phyloP scores from a whole-genome alignment of 2,113 vertebrate genomes.

The Crotalus horridus region DNA sequence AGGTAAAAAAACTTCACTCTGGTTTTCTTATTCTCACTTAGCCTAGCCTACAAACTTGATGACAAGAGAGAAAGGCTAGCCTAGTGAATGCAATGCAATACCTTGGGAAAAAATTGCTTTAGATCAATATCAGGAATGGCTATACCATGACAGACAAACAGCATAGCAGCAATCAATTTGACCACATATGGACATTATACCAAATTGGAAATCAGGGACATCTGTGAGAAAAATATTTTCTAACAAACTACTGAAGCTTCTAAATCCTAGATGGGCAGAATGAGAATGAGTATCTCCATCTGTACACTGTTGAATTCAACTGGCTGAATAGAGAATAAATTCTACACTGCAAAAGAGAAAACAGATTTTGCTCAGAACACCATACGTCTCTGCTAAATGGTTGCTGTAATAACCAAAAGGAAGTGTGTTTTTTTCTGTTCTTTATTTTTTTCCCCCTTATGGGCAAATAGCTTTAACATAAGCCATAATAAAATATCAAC shows the following conservation, averaged over 20 bases:
- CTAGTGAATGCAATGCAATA: background rate
- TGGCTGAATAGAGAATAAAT: background rate
- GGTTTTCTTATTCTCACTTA: background rate
- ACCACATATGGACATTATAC: background rate
- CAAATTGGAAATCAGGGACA: background rate
- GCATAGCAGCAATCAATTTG: background rate
- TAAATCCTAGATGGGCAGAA: background rate
- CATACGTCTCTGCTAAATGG: background rate
- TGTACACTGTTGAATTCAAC: background rate
- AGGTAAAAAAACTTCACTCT: background rate
- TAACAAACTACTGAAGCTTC: background rate
- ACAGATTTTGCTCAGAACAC: background rate
- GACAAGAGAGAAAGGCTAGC: background rate
- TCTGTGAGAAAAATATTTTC: background rate
- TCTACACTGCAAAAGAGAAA: background rate
- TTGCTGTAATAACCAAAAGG: background rate
- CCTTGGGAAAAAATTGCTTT: background rate
- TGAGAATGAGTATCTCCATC: background rate
- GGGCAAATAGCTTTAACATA: background rate
- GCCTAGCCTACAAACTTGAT: background rate
- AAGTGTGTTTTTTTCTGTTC: background rate
- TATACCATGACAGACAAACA: background rate
- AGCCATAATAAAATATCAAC: background rate
- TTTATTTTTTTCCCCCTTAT: background rate
- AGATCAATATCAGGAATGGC: background rate